phyloP scores from a whole-genome alignment of 2,797 vertebrate genomes.

The Astyanax mexicanus region DNA sequence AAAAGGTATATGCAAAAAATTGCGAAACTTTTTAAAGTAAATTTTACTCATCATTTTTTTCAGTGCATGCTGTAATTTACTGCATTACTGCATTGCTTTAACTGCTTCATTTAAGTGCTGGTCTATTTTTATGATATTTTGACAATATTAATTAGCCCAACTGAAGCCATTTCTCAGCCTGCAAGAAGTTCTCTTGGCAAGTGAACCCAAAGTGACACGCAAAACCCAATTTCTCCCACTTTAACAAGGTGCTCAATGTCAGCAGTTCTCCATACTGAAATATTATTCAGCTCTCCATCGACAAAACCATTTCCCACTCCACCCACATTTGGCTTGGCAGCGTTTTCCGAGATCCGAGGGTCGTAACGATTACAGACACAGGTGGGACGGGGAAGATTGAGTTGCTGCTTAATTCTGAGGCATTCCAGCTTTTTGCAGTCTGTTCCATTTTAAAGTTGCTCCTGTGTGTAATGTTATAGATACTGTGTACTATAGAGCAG shows the following conservation, averaged over 20 bases:
- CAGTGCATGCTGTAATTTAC: no score
- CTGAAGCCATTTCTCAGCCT: slow-evolving; percentile 10
- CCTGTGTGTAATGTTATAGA: background rate
- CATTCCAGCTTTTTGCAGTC: background rate
- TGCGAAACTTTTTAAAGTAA: no score
- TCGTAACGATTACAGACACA: slow-evolving; percentile 7
- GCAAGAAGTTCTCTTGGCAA: background rate
- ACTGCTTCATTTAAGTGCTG: background rate
- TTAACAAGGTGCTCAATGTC: slow-evolving; percentile 41
- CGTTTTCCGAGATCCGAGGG: background rate
- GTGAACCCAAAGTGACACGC: background rate
- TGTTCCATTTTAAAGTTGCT: slow-evolving; percentile 2
- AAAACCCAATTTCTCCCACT: slow-evolving; percentile 12
- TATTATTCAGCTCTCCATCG: slow-evolving; percentile 11
- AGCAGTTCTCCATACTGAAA: slow-evolving; percentile 12
- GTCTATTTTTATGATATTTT: slow-evolving; percentile 9
- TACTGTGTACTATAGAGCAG: background rate
- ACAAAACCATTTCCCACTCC: slow-evolving; percentile 30
- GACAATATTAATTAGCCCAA: background rate
- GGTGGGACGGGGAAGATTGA: slow-evolving; percentile 8
- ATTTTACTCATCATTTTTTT: no score
- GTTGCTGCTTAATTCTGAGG: slow-evolving; percentile 1
- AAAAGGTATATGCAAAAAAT: no score
- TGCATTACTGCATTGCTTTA: slow-evolving; percentile 3
- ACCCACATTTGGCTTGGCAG: slow-evolving; percentile 39